Conservation (phyloP, 2,797 vertebrate genomes). For the Xyrichtys novacula region DNA sequence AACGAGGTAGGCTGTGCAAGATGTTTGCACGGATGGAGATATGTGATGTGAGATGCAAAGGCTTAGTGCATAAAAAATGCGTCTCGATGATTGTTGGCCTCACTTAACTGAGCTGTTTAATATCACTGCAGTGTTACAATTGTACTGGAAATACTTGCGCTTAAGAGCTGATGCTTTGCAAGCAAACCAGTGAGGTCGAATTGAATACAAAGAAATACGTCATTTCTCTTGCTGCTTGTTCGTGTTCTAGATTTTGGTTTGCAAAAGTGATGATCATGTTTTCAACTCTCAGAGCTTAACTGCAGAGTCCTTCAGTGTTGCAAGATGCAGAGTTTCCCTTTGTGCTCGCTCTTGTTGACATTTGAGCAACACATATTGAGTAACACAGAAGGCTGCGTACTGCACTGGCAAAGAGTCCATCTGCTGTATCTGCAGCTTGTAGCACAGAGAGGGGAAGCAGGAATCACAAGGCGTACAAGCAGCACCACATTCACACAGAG, state of each 20-base stretch:
- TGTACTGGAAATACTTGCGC: not conserved
- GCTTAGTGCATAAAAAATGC: not conserved
- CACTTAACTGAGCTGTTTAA: not conserved
- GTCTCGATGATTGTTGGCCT: not conserved
- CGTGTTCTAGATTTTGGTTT: not conserved
- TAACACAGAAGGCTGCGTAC: conserved; percentile 11
- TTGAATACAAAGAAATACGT: not conserved
- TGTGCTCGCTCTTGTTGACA: conserved; percentile 26
- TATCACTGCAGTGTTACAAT: not conserved
- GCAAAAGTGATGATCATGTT: not conserved
- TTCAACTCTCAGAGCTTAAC: not conserved
- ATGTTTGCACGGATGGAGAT: conserved; percentile 2
- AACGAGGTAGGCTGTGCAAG: conserved; percentile 78
- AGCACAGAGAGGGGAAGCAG: conserved; percentile 3
- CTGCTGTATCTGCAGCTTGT: conserved; percentile 18
- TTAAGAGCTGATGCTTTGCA: not conserved
- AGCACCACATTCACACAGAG: conserved; percentile 6
- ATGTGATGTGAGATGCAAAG: not conserved
- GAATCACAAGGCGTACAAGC: conserved; percentile 20
- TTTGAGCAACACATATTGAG: conserved; percentile 33
- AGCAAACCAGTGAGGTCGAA: not conserved
- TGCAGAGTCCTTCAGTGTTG: not conserved
- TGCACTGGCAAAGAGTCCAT: conserved; percentile 1
- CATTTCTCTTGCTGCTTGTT: not conserved
- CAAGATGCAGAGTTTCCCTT: conserved; percentile 23